Evolutionary conservation across 2,888 invertebrate genomes (phyloP).

Genomic region (Acanthacorydalis orientalis): DNA sequence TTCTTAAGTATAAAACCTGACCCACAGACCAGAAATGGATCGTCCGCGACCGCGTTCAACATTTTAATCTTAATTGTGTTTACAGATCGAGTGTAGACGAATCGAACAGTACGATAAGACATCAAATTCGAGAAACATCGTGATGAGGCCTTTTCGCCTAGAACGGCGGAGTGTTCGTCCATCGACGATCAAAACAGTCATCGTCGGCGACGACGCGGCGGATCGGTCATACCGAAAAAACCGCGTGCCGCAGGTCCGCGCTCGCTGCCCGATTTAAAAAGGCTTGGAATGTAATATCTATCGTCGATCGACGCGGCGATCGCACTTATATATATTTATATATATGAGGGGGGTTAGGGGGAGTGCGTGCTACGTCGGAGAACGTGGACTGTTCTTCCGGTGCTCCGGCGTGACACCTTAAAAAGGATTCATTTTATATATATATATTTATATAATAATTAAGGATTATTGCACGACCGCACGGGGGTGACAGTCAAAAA

Average conservation of each 20-base stretch:
- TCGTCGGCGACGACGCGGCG: neutral
- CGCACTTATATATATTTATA: neutral
- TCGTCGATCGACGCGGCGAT: neutral
- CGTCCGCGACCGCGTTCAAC: no score
- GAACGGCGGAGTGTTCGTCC: no score
- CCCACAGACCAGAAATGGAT: no score
- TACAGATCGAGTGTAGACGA: no score
- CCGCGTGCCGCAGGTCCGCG: slow-evolving; percentile 12
- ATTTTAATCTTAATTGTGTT: no score
- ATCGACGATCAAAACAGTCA: neutral
- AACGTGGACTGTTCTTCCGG: slow-evolving; percentile 1
- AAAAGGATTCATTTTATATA: neutral
- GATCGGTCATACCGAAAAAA: neutral
- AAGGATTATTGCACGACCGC: slow-evolving; percentile 15
- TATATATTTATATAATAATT: slow-evolving; percentile 2
- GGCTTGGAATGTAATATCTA: slow-evolving; percentile 18
- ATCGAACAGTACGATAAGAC: neutral
- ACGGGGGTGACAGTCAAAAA: slow-evolving; percentile 8
- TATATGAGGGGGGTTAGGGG: no score
- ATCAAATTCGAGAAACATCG: no score
- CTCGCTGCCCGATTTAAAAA: slow-evolving; percentile 8
- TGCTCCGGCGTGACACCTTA: neutral
- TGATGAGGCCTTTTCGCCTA: no score
- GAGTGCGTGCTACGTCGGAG: neutral
- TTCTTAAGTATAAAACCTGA: no score